Base-by-base conservation (phyloP, 2,888 invertebrate species). In the Cerastis leucographa region DNA sequence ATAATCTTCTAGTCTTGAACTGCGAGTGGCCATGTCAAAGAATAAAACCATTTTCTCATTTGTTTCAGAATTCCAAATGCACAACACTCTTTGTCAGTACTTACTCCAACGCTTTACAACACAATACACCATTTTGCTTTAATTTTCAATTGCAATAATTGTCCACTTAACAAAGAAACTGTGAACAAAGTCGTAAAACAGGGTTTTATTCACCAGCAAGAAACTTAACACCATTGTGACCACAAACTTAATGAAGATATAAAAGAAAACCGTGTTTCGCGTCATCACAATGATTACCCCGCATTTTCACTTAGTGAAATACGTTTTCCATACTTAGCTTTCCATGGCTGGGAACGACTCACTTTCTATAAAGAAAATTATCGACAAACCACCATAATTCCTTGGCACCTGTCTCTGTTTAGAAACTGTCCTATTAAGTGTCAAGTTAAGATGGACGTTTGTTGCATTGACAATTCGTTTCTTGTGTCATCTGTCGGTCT, bases 261-360 rank as follows among this genome's bases (percentile, higher is more conserved):
- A 61, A 64, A 81, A 76, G 76, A 81, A 82, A 82, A 76, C 35
- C 19, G 22, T 75, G 71, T 40, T 49, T 66, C 76, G 64, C 71
- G 76, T 84, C 85, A 70, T 54, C 78, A 44, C 84, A 86, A 88
- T 88, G 88, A 87, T 87, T 83, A 86, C 84, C 83, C 84, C 82
- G 82, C 80, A 91, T 94, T 95, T 94, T 92, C 94, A 93, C 92
- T 91, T 78, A 89, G 87, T 88, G 86, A 89, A 90, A 91, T 91
- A 91, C 90, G 90, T 94, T 95, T 95, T 95, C 94, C 94, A 93
- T 92, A 90, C 88, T 92, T 62, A 77, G 78, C 88, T 89, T 89
- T 88, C 89, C 85, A 89, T 67, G 84, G 92, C 90, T 94, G 93
- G 88, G 92, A 94, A 93, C 91, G 81, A 88, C 89, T 93, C 93